Evolutionary conservation across 2,113 vertebrate species (phyloP).

Genomic region (Chrysochloris asiatica): DNA sequence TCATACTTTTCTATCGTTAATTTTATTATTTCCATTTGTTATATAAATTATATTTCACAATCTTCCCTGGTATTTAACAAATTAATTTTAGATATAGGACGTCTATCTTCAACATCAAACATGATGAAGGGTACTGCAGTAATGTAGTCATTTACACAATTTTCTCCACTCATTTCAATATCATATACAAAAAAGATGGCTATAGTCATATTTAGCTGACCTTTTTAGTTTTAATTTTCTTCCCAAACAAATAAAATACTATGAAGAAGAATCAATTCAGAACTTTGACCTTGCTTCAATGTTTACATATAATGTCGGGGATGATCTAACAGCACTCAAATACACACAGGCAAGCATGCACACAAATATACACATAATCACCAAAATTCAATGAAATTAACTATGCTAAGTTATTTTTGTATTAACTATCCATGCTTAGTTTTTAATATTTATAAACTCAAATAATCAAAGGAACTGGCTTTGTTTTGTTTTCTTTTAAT

Average conservation of each 20-base stretch:
- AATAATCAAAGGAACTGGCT: neutral
- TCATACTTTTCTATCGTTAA: no score
- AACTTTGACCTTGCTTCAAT: neutral
- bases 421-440: neutral
- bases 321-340: neutral
- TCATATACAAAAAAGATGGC: neutral
- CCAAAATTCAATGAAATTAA: neutral
- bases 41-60: neutral
- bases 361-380: no score
- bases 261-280: neutral
- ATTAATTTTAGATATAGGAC: slow-evolving; percentile 7
- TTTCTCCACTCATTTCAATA: neutral
- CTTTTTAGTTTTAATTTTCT: slow-evolving; percentile 14
- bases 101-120: neutral
- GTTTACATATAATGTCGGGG: neutral
- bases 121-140: neutral
- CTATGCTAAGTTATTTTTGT: neutral
- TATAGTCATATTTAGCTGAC: slow-evolving; percentile 8
- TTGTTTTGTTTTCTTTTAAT: neutral
- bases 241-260: neutral
- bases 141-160: slow-evolving; percentile 9
- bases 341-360: no score
- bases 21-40: no score
- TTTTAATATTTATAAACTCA: neutral
- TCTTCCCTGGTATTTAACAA: neutral